These are phyloP conservation scores for Cactoblastis cactorum DNA, from an alignment of 2,888 invertebrate genomes.

Conservation along the genomic window DNA sequence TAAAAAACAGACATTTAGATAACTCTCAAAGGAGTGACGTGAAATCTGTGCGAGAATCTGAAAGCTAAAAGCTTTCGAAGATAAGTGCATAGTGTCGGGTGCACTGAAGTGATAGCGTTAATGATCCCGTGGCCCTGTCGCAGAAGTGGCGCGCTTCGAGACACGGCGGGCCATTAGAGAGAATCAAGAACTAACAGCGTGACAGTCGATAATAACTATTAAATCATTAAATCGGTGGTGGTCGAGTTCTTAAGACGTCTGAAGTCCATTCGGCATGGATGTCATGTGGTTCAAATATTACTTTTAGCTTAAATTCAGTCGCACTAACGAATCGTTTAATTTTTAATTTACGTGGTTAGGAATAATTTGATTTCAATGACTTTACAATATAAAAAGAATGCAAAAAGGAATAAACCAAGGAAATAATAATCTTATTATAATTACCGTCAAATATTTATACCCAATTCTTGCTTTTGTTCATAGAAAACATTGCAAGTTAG, in stretches of 20 bases:
- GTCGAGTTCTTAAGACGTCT: too few species aligned
- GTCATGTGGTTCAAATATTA: background rate
- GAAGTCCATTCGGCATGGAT: too few species aligned
- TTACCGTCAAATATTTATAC: too few species aligned
- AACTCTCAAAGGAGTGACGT: slow-evolving; percentile 22
- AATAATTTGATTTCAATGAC: too few species aligned
- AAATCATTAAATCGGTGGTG: slow-evolving; percentile 12
- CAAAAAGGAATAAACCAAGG: too few species aligned
- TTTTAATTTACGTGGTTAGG: too few species aligned
- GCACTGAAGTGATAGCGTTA: slow-evolving; percentile 64
- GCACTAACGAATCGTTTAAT: too few species aligned
- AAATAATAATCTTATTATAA: too few species aligned
- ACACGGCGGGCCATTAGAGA: slow-evolving; percentile 59
- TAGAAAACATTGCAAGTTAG: too few species aligned
- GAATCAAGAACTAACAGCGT: slow-evolving; percentile 59
- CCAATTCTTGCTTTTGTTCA: too few species aligned
- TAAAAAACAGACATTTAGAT: background rate
- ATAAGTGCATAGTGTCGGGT: slow-evolving; percentile 55
- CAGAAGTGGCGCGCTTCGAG: slow-evolving; percentile 62
- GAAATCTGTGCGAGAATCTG: slow-evolving; percentile 50
- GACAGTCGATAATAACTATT: slow-evolving; percentile 66
- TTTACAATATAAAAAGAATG: too few species aligned
- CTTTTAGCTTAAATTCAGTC: too few species aligned
- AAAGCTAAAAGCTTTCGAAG: slow-evolving; percentile 67
- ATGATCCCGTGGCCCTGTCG: slow-evolving; percentile 73